Conservation (phyloP, 2,797 vertebrate genomes). For the Sylvilagus floridanus region DNA sequence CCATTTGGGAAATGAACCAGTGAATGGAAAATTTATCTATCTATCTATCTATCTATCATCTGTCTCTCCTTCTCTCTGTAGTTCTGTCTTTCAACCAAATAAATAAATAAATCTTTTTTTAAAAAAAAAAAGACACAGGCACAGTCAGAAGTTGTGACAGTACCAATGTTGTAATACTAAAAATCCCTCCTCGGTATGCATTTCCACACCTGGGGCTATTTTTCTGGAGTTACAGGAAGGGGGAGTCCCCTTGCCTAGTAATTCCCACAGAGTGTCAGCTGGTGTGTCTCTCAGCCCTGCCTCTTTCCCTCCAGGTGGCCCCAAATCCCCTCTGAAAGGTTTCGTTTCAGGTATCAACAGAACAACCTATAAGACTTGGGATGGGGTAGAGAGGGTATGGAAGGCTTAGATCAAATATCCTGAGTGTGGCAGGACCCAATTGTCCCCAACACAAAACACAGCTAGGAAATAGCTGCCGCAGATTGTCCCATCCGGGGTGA, state of each 20-base stretch:
- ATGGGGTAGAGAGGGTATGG: background rate
- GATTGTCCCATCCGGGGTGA: background rate
- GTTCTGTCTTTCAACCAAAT: no score
- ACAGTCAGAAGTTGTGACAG: background rate
- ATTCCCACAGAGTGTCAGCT: constrained; percentile 2
- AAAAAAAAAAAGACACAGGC: background rate
- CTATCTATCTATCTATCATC: no score
- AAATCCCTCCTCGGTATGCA: background rate
- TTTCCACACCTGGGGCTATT: constrained; percentile 56
- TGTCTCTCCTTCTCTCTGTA: no score
- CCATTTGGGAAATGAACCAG: no score
- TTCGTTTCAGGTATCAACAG: constrained; percentile 66
- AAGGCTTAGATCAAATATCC: constrained; percentile 54
- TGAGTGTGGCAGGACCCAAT: background rate
- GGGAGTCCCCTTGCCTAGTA: background rate
- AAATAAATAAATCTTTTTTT: no score
- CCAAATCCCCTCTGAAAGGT: constrained; percentile 78
- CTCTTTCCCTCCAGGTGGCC: constrained; percentile 62
- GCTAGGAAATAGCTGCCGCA: background rate
- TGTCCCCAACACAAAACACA: constrained; percentile 49
- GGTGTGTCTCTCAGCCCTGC: constrained; percentile 24
- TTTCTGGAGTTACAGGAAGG: constrained; percentile 53
- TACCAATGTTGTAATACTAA: background rate
- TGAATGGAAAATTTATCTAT: no score
- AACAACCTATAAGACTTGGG: background rate